Percentiles rank a stretch among this genome's conserved stretches.
Conservation (phyloP, 1,140 invertebrate species). For the Anoplophora glabripennis region DNA sequence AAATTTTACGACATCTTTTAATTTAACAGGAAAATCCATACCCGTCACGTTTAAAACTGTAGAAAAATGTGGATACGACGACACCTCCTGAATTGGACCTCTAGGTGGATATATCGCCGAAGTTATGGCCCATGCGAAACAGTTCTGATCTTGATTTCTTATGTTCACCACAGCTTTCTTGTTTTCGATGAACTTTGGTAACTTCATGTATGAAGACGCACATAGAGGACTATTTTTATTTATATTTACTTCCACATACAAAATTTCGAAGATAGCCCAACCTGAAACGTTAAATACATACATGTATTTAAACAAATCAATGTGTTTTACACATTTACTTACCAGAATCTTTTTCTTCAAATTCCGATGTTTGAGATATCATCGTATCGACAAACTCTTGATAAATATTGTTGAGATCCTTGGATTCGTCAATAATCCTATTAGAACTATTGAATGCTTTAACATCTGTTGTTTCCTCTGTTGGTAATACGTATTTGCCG, state of each 20-base stretch:
- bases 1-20: slow-evolving; percentile 45
- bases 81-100: slow-evolving; percentile 28
- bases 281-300: too few relatives aligned
- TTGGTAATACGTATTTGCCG: too few relatives aligned
- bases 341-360: too few relatives aligned
- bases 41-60: slow-evolving; percentile 41
- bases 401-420: too few relatives aligned
- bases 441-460: too few relatives aligned
- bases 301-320: too few relatives aligned
- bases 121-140: slow-evolving; percentile 45
- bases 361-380: too few relatives aligned
- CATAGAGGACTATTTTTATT: slow-evolving; percentile 39
- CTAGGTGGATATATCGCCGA: slow-evolving; percentile 40
- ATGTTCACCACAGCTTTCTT: slow-evolving; percentile 46
- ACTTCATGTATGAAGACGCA: slow-evolving; percentile 37
- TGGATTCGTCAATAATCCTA: too few relatives aligned
- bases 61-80: background rate
- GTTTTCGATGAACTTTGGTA: slow-evolving; percentile 39
- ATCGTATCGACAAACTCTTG: too few relatives aligned
- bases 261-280: background rate
- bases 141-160: slow-evolving; percentile 43
- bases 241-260: slow-evolving; percentile 10
- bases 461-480: too few relatives aligned
- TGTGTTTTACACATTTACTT: too few relatives aligned
- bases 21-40: slow-evolving; percentile 46